Evolutionary conservation across 2,888 invertebrate species (phyloP).

Genomic region (Malachius bipustulatus): DNA sequence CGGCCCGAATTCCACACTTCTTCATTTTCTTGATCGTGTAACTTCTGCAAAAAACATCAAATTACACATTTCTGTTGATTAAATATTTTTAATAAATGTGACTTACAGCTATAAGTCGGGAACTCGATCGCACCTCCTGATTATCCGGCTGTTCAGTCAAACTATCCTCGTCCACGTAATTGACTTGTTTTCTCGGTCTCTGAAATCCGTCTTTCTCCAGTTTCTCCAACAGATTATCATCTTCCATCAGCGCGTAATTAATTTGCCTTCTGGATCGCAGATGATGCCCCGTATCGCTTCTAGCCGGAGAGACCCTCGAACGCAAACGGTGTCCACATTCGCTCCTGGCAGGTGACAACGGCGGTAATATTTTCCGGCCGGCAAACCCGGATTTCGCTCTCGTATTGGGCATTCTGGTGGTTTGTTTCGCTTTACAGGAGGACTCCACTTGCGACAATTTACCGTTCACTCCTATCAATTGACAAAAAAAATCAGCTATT

Average conservation of each 20-base stretch:
- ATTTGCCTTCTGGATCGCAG: slow-evolving; percentile 34
- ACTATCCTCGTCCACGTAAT: slow-evolving; percentile 1
- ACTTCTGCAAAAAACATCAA: slow-evolving; percentile 21
- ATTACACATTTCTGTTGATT: slow-evolving; percentile 3
- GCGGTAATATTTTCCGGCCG: slow-evolving; percentile 17
- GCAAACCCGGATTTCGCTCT: slow-evolving; percentile 20
- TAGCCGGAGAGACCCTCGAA: slow-evolving; percentile 26
- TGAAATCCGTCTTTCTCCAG: slow-evolving; percentile 12
- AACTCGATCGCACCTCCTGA: slow-evolving; percentile 29
- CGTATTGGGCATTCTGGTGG: slow-evolving; percentile 21
- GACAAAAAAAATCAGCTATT: no score
- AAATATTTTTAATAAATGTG: neutral
- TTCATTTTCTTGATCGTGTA: slow-evolving; percentile 18
- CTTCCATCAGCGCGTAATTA: slow-evolving; percentile 34
- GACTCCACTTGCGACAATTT: no score
- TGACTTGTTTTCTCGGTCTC: neutral
- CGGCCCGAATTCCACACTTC: slow-evolving; percentile 33
- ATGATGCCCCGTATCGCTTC: slow-evolving; percentile 23
- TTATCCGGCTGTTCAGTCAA: slow-evolving; percentile 25
- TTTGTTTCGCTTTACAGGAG: no score
- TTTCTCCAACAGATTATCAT: slow-evolving; percentile 27
- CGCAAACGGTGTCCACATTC: slow-evolving; percentile 15
- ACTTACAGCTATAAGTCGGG: slow-evolving; percentile 28
- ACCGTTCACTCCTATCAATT: no score
- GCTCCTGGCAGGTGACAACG: slow-evolving; percentile 9